Evolutionary conservation across 2,113 vertebrate species (phyloP).

Genomic region (Grus americana): DNA sequence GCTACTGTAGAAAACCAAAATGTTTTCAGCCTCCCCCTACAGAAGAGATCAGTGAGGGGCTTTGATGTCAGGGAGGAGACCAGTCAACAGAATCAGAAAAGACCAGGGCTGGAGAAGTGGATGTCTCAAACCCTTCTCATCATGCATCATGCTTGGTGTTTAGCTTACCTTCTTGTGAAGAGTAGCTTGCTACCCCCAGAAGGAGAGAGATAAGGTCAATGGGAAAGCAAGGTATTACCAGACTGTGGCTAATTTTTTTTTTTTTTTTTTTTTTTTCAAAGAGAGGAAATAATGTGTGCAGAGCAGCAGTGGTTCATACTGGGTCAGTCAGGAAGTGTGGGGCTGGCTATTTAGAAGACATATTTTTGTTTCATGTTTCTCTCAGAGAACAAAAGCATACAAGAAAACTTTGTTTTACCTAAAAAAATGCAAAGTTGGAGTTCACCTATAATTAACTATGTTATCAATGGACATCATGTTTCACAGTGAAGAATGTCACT

Average conservation of each 20-base stretch:
- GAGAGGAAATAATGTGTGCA: constrained; percentile 13
- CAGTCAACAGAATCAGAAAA: background rate
- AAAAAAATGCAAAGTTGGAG: background rate
- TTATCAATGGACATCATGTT: background rate
- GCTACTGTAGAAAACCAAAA: background rate
- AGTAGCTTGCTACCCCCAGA: background rate
- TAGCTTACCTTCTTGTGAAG: background rate
- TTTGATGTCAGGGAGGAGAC: background rate
- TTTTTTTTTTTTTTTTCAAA: background rate
- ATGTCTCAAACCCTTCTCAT: background rate
- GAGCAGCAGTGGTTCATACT: background rate
- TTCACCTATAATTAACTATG: background rate
- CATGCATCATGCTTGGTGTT: background rate
- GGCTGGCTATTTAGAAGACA: background rate
- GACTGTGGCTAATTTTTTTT: background rate
- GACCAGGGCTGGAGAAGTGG: background rate
- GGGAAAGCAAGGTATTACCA: background rate
- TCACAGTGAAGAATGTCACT: background rate
- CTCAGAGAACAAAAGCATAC: background rate
- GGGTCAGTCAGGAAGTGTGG: constrained; percentile 51
- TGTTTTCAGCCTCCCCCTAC: background rate
- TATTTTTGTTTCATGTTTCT: background rate
- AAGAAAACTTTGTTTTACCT: background rate
- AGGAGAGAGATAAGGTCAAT: background rate
- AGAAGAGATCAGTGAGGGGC: background rate